phyloP scores from a whole-genome alignment of 2,113 vertebrate species.

The Orycteropus afer region DNA sequence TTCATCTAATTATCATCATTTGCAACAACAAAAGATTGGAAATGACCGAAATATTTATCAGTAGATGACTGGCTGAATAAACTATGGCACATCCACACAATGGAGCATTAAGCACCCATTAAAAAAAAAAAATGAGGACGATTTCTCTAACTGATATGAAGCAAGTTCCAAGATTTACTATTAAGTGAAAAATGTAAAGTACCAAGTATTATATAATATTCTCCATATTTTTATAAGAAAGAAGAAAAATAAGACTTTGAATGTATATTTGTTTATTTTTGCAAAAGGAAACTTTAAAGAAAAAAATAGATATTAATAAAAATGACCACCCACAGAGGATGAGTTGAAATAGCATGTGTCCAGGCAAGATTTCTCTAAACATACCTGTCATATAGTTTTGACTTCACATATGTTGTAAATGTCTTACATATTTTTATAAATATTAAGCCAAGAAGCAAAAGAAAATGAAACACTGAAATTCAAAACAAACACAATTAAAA shows the following conservation, averaged over 20 bases:
- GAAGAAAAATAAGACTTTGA: background rate
- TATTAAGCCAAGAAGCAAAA: background rate
- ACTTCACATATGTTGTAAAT: background rate
- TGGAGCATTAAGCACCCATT: background rate
- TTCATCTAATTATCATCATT: conserved; percentile 1
- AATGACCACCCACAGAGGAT: background rate
- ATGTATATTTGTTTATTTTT: background rate
- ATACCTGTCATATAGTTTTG: background rate
- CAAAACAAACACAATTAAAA: background rate
- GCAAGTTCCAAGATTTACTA: background rate
- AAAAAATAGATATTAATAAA: background rate
- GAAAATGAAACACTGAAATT: background rate
- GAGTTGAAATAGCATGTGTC: background rate
- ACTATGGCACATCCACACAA: background rate
- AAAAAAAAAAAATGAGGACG: background rate
- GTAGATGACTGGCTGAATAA: background rate
- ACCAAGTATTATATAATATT: background rate
- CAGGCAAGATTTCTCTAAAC: background rate
- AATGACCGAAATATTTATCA: no score
- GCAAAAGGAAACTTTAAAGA: background rate
- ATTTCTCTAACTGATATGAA: background rate
- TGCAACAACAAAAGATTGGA: conserved; percentile 37
- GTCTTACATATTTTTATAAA: background rate
- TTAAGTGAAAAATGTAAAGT: background rate
- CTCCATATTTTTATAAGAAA: background rate